These are phyloP conservation scores for Orthonychiurus folsomi DNA, from an alignment of 2,888 invertebrate species.

Conservation along the genomic window DNA sequence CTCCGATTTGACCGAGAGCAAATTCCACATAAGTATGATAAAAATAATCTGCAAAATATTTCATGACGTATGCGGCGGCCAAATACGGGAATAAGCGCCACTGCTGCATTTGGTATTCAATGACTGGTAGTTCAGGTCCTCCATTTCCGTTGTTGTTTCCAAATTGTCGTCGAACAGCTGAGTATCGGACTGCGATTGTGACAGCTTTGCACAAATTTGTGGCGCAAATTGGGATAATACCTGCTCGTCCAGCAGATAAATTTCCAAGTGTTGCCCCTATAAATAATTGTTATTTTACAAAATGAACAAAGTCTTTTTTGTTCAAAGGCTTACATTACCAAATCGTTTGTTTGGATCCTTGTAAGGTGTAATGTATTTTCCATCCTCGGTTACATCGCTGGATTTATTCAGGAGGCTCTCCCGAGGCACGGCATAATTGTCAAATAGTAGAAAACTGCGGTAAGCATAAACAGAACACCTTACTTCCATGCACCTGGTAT, in stretches of 20 bases:
- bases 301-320: neutral
- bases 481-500: no score
- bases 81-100: slow-evolving; percentile 49
- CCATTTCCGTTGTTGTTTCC: slow-evolving; percentile 26
- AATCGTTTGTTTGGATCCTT: slow-evolving; percentile 77
- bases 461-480: no score
- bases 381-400: slow-evolving; percentile 79
- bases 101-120: slow-evolving; percentile 45
- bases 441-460: slow-evolving; percentile 58
- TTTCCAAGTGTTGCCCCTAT: slow-evolving; percentile 39
- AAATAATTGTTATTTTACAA: slow-evolving; percentile 43
- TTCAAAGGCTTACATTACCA: slow-evolving; percentile 46
- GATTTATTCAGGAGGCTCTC: slow-evolving; percentile 76
- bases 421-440: slow-evolving; percentile 75
- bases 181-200: slow-evolving; percentile 50
- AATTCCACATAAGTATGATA: slow-evolving; percentile 30
- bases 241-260: slow-evolving; percentile 26
- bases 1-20: slow-evolving; percentile 27
- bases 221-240: slow-evolving; percentile 31
- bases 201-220: slow-evolving; percentile 32
- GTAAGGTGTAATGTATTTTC: slow-evolving; percentile 79
- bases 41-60: slow-evolving; percentile 44
- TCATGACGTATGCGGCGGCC: slow-evolving; percentile 46
- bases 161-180: slow-evolving; percentile 45
- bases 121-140: slow-evolving; percentile 34